Conservation (phyloP, 2,797 vertebrate genomes). For the Malurus leucopterus region DNA sequence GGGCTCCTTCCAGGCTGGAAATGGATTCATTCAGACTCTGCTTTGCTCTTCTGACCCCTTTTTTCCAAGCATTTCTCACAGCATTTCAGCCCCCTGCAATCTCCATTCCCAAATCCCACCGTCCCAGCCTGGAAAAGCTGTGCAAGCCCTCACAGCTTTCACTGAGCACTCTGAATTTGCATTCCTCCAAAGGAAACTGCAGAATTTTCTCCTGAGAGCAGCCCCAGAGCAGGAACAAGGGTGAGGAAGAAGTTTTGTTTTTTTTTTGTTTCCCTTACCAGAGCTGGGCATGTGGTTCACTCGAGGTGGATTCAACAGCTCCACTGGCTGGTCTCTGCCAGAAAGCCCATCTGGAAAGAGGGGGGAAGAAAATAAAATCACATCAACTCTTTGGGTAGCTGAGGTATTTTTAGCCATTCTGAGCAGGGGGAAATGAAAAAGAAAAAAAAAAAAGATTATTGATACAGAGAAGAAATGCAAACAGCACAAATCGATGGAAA, state of each 20-base stretch:
- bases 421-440: neutral
- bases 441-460: neutral
- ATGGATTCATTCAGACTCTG: neutral
- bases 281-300: conserved; percentile 88
- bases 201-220: neutral
- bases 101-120: neutral
- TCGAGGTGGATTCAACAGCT: conserved; percentile 82
- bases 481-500: neutral
- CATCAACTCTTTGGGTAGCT: neutral
- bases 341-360: conserved; percentile 83
- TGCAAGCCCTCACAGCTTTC: conserved; percentile 32
- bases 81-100: neutral
- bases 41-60: neutral
- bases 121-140: conserved; percentile 17
- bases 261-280: conserved; percentile 71
- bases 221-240: neutral
- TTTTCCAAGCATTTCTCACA: neutral
- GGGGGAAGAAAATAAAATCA: neutral
- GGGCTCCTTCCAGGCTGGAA: neutral
- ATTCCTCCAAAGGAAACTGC: neutral
- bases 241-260: neutral
- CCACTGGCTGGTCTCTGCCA: conserved; percentile 86
- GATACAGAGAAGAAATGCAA: neutral
- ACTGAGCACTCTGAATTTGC: conserved; percentile 21
- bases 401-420: conserved; percentile 16